Evolutionary conservation across 2,113 vertebrate genomes (phyloP).

Genomic region (Nesogale talazaci): DNA sequence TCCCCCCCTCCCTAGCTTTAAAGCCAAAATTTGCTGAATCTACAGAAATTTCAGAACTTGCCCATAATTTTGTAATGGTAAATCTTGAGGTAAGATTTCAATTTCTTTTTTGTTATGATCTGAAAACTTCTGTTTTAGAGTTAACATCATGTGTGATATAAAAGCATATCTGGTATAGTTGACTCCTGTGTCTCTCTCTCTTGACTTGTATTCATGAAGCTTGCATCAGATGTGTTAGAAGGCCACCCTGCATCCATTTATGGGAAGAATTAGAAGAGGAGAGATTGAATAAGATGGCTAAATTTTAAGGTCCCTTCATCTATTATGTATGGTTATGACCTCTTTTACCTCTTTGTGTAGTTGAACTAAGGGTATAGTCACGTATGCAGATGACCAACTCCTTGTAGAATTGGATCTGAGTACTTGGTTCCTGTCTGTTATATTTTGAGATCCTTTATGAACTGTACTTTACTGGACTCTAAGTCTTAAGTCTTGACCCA

Average conservation of each 20-base stretch:
- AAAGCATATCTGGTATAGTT: conserved; percentile 36
- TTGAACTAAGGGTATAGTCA: conserved; percentile 17
- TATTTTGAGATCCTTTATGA: background rate
- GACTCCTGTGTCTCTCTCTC: conserved; percentile 24
- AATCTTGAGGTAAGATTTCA: conserved; percentile 94
- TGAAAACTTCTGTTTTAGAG: conserved; percentile 56
- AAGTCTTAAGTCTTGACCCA: background rate
- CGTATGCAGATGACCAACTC: background rate
- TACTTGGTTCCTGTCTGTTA: background rate
- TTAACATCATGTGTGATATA: background rate
- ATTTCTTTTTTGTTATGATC: conserved; percentile 43
- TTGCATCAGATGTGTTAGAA: conserved; percentile 23
- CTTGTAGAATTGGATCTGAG: conserved; percentile 31
- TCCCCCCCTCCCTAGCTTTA: conserved; percentile 86
- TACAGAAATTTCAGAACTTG: conserved; percentile 97
- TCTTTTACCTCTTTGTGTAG: conserved; percentile 30
- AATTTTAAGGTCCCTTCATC: conserved; percentile 22
- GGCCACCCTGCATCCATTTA: background rate
- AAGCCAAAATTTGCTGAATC: conserved; percentile 99
- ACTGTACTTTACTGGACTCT: background rate
- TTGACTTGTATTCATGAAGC: background rate
- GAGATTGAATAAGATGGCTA: conserved; percentile 22
- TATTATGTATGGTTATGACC: conserved; percentile 32
- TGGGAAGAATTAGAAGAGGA: background rate
- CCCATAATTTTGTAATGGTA: conserved; percentile 99